These are phyloP conservation scores for Lasioglossum zephyrum DNA, from an alignment of 2,888 invertebrate genomes.

Conservation along the genomic window DNA sequence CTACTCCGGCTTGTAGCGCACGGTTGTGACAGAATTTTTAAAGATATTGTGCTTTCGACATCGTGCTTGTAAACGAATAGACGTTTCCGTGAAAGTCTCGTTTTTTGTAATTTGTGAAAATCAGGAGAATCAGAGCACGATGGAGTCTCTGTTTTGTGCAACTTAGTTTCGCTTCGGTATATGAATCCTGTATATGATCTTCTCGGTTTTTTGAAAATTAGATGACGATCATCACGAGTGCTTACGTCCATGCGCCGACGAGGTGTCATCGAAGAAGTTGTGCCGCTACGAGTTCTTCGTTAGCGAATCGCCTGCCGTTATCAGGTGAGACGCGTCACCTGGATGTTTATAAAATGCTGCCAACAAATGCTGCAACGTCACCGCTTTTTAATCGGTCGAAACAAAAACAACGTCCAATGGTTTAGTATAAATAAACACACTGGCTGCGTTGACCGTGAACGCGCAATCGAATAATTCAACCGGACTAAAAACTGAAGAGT, in stretches of 20 bases:
- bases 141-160: background rate
- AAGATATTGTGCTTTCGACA: background rate
- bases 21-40: background rate
- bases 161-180: background rate
- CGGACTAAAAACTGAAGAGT: background rate
- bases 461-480: background rate
- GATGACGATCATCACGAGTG: slow-evolving; percentile 69
- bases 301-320: slow-evolving; percentile 47
- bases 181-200: background rate
- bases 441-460: background rate
- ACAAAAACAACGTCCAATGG: background rate
- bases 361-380: background rate
- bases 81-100: background rate
- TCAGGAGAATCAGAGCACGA: background rate
- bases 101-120: background rate
- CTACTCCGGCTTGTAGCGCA: background rate
- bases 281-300: slow-evolving; percentile 74
- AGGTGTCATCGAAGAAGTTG: slow-evolving; percentile 55
- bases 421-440: background rate
- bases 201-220: slow-evolving; percentile 29
- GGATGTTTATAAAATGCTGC: too few relatives aligned
- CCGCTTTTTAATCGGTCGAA: background rate
- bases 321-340: slow-evolving; percentile 63
- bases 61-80: background rate
- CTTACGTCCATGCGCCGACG: slow-evolving; percentile 66